Percentiles rank a stretch among this genome's conserved stretches.
These are phyloP conservation scores for Archivesica marissinica DNA, from an alignment of 1,140 invertebrate species.

Conservation along the genomic window DNA sequence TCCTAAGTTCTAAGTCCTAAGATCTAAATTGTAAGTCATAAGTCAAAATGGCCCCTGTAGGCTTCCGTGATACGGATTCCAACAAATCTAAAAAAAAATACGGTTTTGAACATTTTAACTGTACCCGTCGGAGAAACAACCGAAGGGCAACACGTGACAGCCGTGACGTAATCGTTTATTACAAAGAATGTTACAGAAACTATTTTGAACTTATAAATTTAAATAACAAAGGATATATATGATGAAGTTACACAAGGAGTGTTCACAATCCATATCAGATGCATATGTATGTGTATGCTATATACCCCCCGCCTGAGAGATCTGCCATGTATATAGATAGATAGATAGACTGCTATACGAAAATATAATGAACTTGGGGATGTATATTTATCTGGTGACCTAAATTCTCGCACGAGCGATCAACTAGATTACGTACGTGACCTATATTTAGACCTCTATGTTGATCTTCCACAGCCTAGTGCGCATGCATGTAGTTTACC, in stretches of 20 bases:
- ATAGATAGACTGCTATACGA: neutral
- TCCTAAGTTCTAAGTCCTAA: too few species aligned
- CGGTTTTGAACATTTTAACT: constrained; percentile 9
- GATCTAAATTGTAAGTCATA: too few species aligned
- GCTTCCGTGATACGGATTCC: too few species aligned
- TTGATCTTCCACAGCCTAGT: constrained; percentile 29
- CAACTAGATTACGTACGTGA: neutral
- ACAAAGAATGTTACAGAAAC: neutral
- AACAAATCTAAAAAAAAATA: neutral
- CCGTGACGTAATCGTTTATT: constrained; percentile 25
- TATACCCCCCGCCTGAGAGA: too few species aligned
- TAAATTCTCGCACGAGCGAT: constrained; percentile 6
- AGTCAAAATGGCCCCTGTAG: too few species aligned
- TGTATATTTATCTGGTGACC: neutral
- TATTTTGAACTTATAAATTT: neutral
- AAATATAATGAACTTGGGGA: neutral
- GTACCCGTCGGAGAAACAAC: constrained; percentile 18
- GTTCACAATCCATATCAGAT: neutral
- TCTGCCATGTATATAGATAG: neutral
- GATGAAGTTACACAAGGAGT: neutral
- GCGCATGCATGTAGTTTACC: too few species aligned
- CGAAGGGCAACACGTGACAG: constrained; percentile 8
- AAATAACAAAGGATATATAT: neutral
- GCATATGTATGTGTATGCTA: neutral
- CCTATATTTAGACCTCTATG: constrained; percentile 16